Evolutionary conservation across 2,888 invertebrate species (phyloP).

Genomic region (Agrochola macilenta): DNA sequence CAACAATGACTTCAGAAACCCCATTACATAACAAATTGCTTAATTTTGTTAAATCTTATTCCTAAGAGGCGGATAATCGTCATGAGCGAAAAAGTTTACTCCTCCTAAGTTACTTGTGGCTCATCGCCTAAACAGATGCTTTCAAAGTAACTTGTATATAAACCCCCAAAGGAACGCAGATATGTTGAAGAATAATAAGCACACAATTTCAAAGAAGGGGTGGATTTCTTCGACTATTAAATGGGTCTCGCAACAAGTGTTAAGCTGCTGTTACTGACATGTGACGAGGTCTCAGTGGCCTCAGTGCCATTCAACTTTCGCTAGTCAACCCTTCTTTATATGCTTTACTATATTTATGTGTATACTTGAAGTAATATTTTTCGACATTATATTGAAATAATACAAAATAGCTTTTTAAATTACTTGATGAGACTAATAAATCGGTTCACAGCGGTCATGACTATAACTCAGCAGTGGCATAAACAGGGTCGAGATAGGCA

Average conservation of each 20-base stretch:
- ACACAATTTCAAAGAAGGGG: constrained; percentile 30
- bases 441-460: constrained; percentile 21
- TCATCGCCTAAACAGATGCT: constrained; percentile 47
- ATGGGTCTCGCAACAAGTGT: constrained; percentile 7
- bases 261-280: constrained; percentile 2
- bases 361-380: constrained; percentile 13
- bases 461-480: constrained; percentile 20
- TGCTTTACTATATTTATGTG: neutral
- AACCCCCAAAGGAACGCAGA: constrained; percentile 61
- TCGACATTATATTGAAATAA: constrained; percentile 16
- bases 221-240: constrained; percentile 15
- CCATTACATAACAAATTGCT: constrained; percentile 69
- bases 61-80: constrained; percentile 87
- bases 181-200: constrained; percentile 58
- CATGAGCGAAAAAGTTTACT: constrained; percentile 79
- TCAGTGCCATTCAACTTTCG: constrained; percentile 6
- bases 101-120: constrained; percentile 63
- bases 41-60: constrained; percentile 80
- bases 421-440: constrained; percentile 31
- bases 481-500: constrained; percentile 12
- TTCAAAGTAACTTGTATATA: constrained; percentile 61
- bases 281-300: constrained; percentile 1
- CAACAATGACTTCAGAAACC: constrained; percentile 60
- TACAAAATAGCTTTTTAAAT: constrained; percentile 23
- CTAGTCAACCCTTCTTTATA: constrained; percentile 18